These are phyloP conservation scores for Tenthredo amoena DNA, from an alignment of 2,888 invertebrate species.

Conservation along the genomic window DNA sequence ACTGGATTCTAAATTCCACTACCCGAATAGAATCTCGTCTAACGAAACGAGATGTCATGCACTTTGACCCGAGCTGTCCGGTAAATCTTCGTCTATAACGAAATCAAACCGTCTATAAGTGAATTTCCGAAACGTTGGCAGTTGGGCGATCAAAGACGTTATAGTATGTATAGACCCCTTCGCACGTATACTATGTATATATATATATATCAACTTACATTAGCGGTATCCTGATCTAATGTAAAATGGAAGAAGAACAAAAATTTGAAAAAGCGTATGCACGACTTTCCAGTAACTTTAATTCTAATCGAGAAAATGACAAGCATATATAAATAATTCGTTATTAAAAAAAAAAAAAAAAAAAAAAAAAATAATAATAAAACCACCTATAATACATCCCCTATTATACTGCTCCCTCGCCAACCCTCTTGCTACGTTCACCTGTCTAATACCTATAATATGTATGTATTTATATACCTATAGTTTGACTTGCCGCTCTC, in stretches of 20 bases:
- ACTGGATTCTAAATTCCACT: neutral
- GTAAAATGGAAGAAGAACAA: neutral
- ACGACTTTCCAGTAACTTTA: neutral
- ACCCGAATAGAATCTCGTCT: neutral
- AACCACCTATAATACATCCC: neutral
- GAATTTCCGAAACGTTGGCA: slow-evolving; percentile 2
- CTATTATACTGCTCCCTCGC: neutral
- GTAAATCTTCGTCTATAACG: neutral
- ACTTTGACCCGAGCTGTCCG: slow-evolving; percentile 44
- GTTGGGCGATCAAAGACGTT: slow-evolving; percentile 3
- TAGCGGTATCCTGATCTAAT: neutral
- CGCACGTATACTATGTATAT: neutral
- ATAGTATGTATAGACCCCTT: neutral
- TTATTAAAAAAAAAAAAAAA: neutral
- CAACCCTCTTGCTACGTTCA: slow-evolving; percentile 29
- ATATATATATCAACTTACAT: neutral
- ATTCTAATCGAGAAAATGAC: neutral
- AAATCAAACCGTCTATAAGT: neutral
- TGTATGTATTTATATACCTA: neutral
- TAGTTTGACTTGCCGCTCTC: neutral
- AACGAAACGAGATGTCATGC: slow-evolving; percentile 4
- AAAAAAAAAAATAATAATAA: neutral
- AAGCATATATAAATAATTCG: neutral
- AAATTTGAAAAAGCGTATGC: neutral
- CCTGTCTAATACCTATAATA: neutral